Conservation (phyloP, 1,140 invertebrate genomes). For the Gyrodactylus salaris region DNA sequence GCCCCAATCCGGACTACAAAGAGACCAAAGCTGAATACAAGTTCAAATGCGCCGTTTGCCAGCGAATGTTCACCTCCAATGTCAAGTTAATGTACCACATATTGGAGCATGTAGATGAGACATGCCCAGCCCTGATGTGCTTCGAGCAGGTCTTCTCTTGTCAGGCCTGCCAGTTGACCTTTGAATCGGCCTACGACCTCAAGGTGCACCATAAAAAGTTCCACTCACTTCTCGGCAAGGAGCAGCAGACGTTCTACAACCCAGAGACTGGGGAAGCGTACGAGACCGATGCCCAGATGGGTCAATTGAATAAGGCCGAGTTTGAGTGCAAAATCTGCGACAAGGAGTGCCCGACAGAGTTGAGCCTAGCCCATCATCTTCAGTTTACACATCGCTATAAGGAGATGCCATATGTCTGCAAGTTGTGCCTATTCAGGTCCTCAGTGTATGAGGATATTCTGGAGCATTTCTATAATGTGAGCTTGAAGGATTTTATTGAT, state of each 20-base stretch:
- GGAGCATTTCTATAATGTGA: not conserved
- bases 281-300: not conserved
- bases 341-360: not conserved
- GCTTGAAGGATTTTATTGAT: too few species aligned
- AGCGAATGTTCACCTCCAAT: not conserved
- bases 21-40: not conserved
- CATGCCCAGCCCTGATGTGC: not conserved
- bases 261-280: not conserved
- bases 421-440: not conserved
- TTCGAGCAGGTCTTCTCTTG: not conserved
- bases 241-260: not conserved
- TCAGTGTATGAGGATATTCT: not conserved
- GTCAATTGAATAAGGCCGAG: not conserved
- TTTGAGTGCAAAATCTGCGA: not conserved
- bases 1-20: not conserved
- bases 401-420: slow-evolving; percentile 3
- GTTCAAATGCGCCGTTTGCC: slow-evolving; percentile 1
- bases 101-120: not conserved
- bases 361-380: not conserved
- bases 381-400: not conserved
- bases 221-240: not conserved
- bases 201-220: not conserved
- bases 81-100: not conserved
- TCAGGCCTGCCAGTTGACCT: not conserved
- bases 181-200: not conserved